Evolutionary conservation across 2,797 vertebrate genomes (phyloP).

Genomic region (Agapornis canus): DNA sequence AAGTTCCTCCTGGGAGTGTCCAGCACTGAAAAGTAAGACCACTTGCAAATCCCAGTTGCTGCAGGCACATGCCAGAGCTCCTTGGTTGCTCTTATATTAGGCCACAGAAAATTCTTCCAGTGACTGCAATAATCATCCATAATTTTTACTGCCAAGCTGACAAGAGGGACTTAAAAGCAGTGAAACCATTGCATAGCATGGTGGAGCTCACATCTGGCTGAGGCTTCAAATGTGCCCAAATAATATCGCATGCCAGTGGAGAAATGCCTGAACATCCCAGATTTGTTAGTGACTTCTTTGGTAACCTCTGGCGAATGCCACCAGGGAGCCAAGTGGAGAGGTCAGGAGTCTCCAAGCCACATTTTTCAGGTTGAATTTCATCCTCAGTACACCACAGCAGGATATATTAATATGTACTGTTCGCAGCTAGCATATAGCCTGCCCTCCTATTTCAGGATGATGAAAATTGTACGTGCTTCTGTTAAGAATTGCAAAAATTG

Average conservation of each 20-base stretch:
- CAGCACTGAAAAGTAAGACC: slow-evolving; percentile 67
- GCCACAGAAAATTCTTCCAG: slow-evolving; percentile 60
- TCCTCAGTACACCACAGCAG: not conserved
- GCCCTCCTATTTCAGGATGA: not conserved
- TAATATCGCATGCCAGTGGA: not conserved
- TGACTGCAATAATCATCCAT: slow-evolving; percentile 40
- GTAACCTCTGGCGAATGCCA: not conserved
- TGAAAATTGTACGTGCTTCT: not conserved
- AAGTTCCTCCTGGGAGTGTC: slow-evolving; percentile 50
- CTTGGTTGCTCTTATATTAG: slow-evolving; percentile 56
- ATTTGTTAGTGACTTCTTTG: not conserved
- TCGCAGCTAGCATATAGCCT: not conserved
- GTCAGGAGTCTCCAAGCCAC: not conserved
- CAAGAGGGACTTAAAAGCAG: slow-evolving; percentile 6
- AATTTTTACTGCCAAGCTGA: slow-evolving; percentile 23
- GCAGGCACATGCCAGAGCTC: slow-evolving; percentile 57
- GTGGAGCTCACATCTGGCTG: not conserved
- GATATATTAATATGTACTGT: not conserved
- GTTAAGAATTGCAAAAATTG: not conserved
- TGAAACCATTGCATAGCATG: not conserved
- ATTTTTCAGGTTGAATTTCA: not conserved
- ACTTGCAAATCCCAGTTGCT: slow-evolving; percentile 60
- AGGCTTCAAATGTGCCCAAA: not conserved
- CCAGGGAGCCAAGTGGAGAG: not conserved
- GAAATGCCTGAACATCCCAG: not conserved